Percentiles rank a stretch among this genome's conserved stretches.
Conservation (phyloP, 2,113 vertebrate species). For the Crotalus helleri region DNA sequence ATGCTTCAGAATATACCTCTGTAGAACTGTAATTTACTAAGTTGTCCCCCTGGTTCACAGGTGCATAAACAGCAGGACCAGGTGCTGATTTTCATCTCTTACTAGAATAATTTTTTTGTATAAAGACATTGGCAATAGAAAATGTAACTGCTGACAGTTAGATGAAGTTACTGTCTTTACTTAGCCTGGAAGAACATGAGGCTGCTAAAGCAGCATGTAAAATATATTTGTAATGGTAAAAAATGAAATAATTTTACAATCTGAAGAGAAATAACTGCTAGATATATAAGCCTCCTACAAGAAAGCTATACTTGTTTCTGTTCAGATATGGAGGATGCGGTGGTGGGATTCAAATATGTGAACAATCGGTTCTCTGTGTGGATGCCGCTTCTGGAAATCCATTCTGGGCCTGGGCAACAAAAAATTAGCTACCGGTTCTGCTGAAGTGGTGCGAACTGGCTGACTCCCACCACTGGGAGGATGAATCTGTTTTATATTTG, state of each 20-base stretch:
- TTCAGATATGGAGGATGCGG: neutral
- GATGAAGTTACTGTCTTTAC: constrained; percentile 1
- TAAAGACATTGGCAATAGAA: constrained; percentile 18
- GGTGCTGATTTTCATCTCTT: neutral
- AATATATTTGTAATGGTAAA: neutral
- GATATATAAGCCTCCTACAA: neutral
- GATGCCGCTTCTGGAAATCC: too few species aligned
- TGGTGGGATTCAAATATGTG: too few species aligned
- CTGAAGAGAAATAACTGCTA: neutral
- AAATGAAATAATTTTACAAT: neutral
- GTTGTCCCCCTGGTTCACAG: neutral
- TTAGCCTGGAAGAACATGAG: neutral
- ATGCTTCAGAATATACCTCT: neutral
- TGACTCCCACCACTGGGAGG: neutral
- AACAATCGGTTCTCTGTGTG: too few species aligned
- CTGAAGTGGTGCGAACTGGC: too few species aligned
- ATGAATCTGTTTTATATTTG: neutral
- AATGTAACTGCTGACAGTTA: neutral
- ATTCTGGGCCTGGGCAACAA: too few species aligned
- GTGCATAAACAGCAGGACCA: neutral
- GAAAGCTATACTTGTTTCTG: neutral
- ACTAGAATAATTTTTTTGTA: neutral
- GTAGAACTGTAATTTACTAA: constrained; percentile 1
- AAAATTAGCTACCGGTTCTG: too few species aligned
- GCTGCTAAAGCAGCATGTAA: neutral